Conservation (phyloP, 2,888 invertebrate species). For the Drosophila stalkeri region DNA sequence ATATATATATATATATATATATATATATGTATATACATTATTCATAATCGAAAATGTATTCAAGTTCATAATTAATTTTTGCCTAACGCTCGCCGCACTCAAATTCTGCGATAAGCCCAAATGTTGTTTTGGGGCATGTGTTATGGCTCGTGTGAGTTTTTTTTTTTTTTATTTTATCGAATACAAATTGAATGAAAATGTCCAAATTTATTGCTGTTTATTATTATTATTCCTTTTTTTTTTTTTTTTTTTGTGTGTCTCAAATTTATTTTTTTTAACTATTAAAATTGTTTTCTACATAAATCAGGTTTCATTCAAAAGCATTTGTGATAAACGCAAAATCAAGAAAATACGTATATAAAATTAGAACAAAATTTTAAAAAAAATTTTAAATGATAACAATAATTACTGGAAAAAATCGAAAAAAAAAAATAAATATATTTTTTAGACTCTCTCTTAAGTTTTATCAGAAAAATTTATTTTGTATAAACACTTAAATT, state of each 20-base stretch:
- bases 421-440: too few relatives aligned
- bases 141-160: neutral
- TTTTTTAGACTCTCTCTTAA: too few relatives aligned
- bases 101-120: slow-evolving; percentile 32
- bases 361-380: too few relatives aligned
- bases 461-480: too few relatives aligned
- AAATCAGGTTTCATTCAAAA: neutral
- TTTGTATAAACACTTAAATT: too few relatives aligned
- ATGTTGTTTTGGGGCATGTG: slow-evolving; percentile 21
- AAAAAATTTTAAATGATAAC: too few relatives aligned
- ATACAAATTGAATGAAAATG: slow-evolving; percentile 20
- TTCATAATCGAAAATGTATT: slow-evolving; percentile 9
- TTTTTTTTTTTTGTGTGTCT: neutral
- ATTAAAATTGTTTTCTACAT: neutral
- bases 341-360: neutral
- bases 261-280: neutral
- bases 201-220: slow-evolving; percentile 6
- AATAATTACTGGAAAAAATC: too few relatives aligned
- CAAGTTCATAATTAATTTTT: slow-evolving; percentile 27
- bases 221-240: neutral
- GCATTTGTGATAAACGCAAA: neutral
- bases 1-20: neutral
- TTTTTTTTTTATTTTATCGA: slow-evolving; percentile 24
- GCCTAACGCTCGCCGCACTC: slow-evolving; percentile 10
- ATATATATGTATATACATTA: slow-evolving; percentile 1